A percentile compares a stretch with the other conserved stretches of the same genome.
Conservation (phyloP, 1,140 invertebrate species). For the Eciton burchellii region DNA sequence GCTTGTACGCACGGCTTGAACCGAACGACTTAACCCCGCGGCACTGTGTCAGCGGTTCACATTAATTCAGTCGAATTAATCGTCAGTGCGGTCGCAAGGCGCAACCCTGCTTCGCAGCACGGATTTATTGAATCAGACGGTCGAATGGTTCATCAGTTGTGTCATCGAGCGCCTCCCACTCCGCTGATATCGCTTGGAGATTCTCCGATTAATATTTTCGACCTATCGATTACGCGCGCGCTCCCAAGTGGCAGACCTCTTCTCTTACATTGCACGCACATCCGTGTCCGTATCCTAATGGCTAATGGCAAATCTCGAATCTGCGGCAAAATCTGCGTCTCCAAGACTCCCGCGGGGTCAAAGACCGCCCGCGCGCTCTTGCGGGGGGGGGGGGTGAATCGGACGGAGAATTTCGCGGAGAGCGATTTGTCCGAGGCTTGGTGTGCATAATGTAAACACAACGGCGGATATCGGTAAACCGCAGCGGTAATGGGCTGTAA, state of each 20-base stretch:
- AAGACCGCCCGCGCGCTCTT: conserved; percentile 19
- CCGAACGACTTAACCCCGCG: conserved; percentile 78
- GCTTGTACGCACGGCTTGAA: conserved; percentile 58
- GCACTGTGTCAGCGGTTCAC: conserved; percentile 81
- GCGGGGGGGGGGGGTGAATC: background rate
- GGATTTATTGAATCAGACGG: conserved; percentile 86
- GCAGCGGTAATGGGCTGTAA: conserved; percentile 74
- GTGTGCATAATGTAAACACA: conserved; percentile 74
- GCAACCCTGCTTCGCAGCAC: conserved; percentile 80
- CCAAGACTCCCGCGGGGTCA: background rate
- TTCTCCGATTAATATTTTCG: background rate
- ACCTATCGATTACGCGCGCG: background rate
- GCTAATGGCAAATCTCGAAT: background rate
- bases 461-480: conserved; percentile 75
- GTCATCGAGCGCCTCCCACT: conserved; percentile 71
- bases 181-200: conserved; percentile 21
- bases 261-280: too few species aligned
- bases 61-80: conserved; percentile 85
- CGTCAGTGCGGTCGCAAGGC: conserved; percentile 79
- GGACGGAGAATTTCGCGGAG: conserved; percentile 23
- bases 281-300: background rate
- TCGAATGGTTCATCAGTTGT: conserved; percentile 82
- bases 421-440: conserved; percentile 38
- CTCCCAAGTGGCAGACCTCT: too few species aligned
- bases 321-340: background rate